Evolutionary conservation across 1,140 invertebrate genomes (phyloP).

Genomic region (Drosophila sp.): DNA sequence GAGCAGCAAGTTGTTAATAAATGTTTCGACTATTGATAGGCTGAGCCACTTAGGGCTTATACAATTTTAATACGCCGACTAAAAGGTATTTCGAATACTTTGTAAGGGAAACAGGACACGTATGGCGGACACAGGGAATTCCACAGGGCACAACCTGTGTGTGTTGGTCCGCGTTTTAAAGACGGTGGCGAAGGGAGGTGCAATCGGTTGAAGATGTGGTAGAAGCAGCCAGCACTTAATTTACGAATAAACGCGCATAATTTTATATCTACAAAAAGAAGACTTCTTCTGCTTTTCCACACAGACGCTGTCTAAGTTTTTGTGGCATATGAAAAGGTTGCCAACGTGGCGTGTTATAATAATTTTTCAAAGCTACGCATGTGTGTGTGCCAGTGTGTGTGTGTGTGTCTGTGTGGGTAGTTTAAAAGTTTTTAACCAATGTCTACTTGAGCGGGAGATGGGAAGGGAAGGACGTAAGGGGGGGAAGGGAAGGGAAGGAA

Average conservation of each 20-base stretch:
- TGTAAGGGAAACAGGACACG: constrained; percentile 13
- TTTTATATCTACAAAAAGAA: constrained; percentile 71
- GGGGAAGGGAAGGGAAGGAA: background rate
- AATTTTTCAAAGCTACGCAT: constrained; percentile 71
- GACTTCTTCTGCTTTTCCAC: background rate
- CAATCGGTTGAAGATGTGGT: background rate
- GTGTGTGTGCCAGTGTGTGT: constrained; percentile 22
- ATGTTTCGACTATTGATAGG: constrained; percentile 60
- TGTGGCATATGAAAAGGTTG: constrained; percentile 80
- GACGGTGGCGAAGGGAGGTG: background rate
- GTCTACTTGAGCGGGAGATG: constrained; percentile 58
- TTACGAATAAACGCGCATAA: constrained; percentile 81
- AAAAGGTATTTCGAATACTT: constrained; percentile 44
- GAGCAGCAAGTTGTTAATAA: constrained; percentile 23
- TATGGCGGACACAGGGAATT: constrained; percentile 26
- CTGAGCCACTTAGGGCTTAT: constrained; percentile 69
- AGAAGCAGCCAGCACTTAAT: constrained; percentile 76
- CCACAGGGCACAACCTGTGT: constrained; percentile 36
- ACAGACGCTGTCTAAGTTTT: constrained; percentile 61
- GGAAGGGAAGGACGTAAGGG: constrained; percentile 5
- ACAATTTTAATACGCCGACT: constrained; percentile 64
- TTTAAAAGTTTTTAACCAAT: constrained; percentile 80
- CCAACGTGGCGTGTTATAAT: constrained; percentile 81
- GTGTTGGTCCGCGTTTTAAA: constrained; percentile 41
- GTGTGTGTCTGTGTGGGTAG: constrained; percentile 49